Percentiles rank a stretch among this genome's conserved stretches.
Conservation (phyloP, 2,888 invertebrate species). For the Clitarchus hookeri region DNA sequence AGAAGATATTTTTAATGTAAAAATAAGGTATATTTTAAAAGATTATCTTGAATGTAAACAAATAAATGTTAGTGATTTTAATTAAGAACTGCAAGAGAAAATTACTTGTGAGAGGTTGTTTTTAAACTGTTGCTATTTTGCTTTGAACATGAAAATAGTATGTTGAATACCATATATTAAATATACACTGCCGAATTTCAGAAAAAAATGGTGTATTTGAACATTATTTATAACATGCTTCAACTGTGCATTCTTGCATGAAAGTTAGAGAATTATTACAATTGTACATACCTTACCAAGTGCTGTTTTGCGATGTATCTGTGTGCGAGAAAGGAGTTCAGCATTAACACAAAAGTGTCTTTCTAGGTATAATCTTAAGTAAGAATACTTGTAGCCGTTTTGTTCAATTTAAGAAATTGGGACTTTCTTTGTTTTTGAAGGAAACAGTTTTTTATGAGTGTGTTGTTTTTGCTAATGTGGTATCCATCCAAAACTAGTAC, state of each 20-base stretch:
- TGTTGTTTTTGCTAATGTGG: neutral
- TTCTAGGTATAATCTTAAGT: neutral
- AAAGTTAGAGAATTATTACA: neutral
- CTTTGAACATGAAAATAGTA: neutral
- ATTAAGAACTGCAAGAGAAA: neutral
- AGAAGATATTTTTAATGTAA: neutral
- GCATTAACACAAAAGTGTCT: neutral
- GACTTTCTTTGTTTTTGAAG: neutral
- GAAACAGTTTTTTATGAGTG: neutral
- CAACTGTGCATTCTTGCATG: neutral
- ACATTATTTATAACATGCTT: neutral
- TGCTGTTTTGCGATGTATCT: neutral
- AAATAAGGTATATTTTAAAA: slow-evolving; percentile 14
- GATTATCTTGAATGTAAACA: neutral
- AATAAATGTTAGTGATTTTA: neutral
- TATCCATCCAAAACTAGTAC: neutral
- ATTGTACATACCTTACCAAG: neutral
- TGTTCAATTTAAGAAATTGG: no score
- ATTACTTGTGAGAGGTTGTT: neutral
- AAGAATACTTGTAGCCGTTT: neutral
- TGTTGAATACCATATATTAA: neutral
- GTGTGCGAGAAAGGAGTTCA: neutral
- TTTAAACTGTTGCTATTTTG: neutral
- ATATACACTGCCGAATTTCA: neutral
- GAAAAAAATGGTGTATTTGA: neutral